Percentiles rank a stretch among this genome's conserved stretches.
phyloP scores from a whole-genome alignment of 2,797 vertebrate genomes.

The Rhabdophis nuchalis region DNA sequence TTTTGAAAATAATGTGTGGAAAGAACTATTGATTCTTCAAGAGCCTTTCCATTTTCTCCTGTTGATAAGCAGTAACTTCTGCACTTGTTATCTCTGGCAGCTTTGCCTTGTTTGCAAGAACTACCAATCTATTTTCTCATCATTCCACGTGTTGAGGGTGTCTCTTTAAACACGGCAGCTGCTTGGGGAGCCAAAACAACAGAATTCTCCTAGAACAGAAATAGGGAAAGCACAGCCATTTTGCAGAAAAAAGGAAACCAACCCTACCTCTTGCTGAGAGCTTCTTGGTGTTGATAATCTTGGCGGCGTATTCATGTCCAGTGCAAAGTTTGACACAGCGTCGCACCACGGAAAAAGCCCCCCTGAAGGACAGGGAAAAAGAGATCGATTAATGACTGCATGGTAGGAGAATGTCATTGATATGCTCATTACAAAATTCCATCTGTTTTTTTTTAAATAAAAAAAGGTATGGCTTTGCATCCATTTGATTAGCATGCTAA shows the following conservation, averaged over 20 bases:
- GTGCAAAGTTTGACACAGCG: slow-evolving; percentile 94
- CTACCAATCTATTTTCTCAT: background rate
- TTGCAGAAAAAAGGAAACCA: background rate
- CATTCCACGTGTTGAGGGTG: background rate
- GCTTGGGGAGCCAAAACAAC: background rate
- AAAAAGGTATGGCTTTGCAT: background rate
- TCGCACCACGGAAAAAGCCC: slow-evolving; percentile 94
- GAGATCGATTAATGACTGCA: background rate
- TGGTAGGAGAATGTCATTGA: background rate
- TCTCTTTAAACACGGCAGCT: background rate
- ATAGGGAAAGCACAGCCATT: background rate
- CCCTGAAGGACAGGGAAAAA: slow-evolving; percentile 68
- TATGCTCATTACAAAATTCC: background rate
- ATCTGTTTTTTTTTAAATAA: background rate
- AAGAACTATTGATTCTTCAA: background rate
- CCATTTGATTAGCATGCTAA: background rate
- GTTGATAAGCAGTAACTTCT: background rate
- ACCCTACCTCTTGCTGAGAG: slow-evolving; percentile 91
- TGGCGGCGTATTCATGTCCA: slow-evolving; percentile 92
- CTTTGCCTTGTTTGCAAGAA: background rate
- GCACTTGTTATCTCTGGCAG: background rate
- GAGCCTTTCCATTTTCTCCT: background rate
- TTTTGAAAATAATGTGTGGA: background rate
- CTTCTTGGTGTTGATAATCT: slow-evolving; percentile 99
- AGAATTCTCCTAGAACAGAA: background rate